Evolutionary conservation across 2,113 vertebrate species (phyloP).

Genomic region (Plectropomus leopardus): DNA sequence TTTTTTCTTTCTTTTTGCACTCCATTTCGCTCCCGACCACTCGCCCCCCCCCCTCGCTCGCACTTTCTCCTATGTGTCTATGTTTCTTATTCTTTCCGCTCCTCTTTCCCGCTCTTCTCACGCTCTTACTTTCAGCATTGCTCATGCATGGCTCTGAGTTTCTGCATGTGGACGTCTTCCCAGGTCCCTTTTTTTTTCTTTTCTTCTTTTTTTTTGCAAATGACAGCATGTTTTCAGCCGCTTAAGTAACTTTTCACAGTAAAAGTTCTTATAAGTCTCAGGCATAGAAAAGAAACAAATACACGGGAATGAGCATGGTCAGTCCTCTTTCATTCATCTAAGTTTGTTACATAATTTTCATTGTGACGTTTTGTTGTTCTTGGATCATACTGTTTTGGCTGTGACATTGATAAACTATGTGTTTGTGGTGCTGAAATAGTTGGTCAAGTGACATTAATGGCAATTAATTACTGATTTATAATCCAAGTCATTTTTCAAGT

Average conservation of each 20-base stretch:
- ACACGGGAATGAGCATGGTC: not conserved
- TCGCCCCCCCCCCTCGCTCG: conserved; percentile 8
- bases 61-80: conserved; percentile 50
- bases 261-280: conserved; percentile 26
- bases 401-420: not conserved
- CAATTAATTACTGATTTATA: not conserved
- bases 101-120: conserved; percentile 17
- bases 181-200: no score
- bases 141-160: conserved; percentile 23
- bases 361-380: conserved; percentile 1
- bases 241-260: conserved; percentile 12
- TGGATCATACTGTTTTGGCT: not conserved
- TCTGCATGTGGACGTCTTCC: conserved; percentile 38
- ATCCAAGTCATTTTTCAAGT: not conserved
- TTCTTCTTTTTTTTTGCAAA: not conserved
- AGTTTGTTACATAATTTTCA: conserved; percentile 9
- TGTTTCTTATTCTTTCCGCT: conserved; percentile 43
- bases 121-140: conserved; percentile 14
- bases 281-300: not conserved
- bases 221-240: conserved; percentile 2
- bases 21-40: conserved; percentile 54
- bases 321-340: conserved; percentile 1
- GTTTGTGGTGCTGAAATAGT: not conserved
- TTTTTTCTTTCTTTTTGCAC: conserved; percentile 68
- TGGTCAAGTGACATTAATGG: not conserved